phyloP scores from a whole-genome alignment of 2,888 invertebrate species.

The Melanostoma mellinum region DNA sequence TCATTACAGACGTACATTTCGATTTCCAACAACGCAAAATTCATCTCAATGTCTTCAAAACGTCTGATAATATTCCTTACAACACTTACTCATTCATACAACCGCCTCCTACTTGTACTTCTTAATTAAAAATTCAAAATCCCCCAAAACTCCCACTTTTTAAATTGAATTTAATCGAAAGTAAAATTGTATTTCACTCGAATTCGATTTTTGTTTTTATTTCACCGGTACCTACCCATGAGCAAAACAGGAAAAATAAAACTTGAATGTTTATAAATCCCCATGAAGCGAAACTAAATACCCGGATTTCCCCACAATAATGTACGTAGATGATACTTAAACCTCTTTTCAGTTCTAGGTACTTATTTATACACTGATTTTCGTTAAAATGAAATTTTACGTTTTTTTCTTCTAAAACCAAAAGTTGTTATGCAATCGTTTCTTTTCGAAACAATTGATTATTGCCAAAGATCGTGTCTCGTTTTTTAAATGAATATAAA shows the following conservation, averaged over 20 bases:
- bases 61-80: constrained; percentile 1
- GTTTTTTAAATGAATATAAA: not conserved
- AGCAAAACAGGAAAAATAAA: constrained; percentile 15
- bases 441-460: not conserved
- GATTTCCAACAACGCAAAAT: not conserved
- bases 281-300: constrained; percentile 15
- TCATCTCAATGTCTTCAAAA: no score
- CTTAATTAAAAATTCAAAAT: constrained; percentile 52
- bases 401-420: no score
- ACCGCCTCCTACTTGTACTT: constrained; percentile 17
- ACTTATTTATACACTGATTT: constrained; percentile 15
- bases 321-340: not conserved
- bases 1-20: not conserved
- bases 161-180: constrained; percentile 29
- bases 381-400: not conserved
- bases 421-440: not conserved
- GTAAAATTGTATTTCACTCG: constrained; percentile 14
- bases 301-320: constrained; percentile 29
- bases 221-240: constrained; percentile 30
- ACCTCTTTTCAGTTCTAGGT: constrained; percentile 19
- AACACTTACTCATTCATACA: constrained; percentile 22
- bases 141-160: constrained; percentile 34
- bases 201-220: not conserved
- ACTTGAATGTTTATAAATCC: not conserved
- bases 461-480: not conserved